phyloP scores from a whole-genome alignment of 1,140 invertebrate species.

The Platyscapa corneri region DNA sequence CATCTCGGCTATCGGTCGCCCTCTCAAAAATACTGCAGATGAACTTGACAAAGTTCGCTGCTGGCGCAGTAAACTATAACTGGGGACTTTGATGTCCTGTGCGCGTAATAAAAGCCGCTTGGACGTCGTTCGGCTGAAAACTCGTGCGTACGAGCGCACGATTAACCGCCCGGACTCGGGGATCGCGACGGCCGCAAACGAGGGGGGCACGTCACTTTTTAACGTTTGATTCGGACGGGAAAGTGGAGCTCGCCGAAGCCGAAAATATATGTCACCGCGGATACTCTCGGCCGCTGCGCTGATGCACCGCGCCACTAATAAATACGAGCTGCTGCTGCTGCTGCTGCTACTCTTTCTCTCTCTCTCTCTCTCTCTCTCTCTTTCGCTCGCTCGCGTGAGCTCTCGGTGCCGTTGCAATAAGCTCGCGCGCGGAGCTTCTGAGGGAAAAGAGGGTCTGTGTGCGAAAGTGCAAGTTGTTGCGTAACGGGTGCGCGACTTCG shows the following conservation, averaged over 20 bases:
- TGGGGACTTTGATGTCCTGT: neutral
- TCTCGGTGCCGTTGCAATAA: neutral
- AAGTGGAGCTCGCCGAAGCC: constrained; percentile 38
- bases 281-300: neutral
- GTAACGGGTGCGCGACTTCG: constrained; percentile 34
- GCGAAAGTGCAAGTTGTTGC: constrained; percentile 48
- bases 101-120: neutral
- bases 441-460: constrained; percentile 22
- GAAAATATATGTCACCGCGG: constrained; percentile 41
- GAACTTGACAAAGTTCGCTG: constrained; percentile 14
- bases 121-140: no score
- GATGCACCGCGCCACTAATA: constrained; percentile 21
- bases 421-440: neutral
- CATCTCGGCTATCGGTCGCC: neutral
- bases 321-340: neutral
- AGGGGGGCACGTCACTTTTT: neutral
- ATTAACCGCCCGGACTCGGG: no score
- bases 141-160: no score
- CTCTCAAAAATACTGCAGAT: constrained; percentile 34
- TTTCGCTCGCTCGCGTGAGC: neutral
- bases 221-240: neutral
- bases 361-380: no score
- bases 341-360: no score
- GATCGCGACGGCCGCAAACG: neutral
- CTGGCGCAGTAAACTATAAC: neutral